Conservation (phyloP, 2,113 vertebrate species). For the Misgurnus mizolepis region DNA sequence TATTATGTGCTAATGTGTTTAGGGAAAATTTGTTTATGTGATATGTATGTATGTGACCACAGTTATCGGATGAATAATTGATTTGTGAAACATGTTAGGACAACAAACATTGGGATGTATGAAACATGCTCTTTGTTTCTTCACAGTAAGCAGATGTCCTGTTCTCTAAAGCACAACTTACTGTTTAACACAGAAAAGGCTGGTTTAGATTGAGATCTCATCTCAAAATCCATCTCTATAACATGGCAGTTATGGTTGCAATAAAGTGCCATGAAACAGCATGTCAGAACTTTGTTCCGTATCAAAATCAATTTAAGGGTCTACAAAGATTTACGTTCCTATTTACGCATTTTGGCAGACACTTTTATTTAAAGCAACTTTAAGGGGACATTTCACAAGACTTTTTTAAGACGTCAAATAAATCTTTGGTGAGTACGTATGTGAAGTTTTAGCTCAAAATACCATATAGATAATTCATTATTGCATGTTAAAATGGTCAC, state of each 20-base stretch:
- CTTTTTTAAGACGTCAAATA: no score
- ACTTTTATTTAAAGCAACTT: slow-evolving; percentile 4
- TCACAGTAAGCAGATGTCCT: slow-evolving; percentile 17
- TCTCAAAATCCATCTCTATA: neutral
- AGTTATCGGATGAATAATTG: slow-evolving; percentile 27
- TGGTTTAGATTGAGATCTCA: neutral
- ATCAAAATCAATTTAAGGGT: slow-evolving; percentile 1
- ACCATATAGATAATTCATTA: no score
- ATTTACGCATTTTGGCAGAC: neutral
- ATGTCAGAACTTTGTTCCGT: neutral
- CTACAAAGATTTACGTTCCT: neutral
- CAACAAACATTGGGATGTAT: slow-evolving; percentile 2
- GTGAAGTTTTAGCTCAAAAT: no score
- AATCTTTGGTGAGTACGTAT: no score
- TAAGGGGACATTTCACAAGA: no score
- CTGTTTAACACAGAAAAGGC: neutral
- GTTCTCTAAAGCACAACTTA: neutral
- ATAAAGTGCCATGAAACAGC: neutral
- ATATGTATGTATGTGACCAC: neutral
- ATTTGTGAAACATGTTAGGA: slow-evolving; percentile 23
- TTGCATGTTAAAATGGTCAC: no score
- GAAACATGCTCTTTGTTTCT: slow-evolving; percentile 8
- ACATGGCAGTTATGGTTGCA: neutral
- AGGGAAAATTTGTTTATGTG: slow-evolving; percentile 10
- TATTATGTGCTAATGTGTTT: slow-evolving; percentile 25